phyloP scores from a whole-genome alignment of 2,113 vertebrate genomes.

The Oriolus oriolus region DNA sequence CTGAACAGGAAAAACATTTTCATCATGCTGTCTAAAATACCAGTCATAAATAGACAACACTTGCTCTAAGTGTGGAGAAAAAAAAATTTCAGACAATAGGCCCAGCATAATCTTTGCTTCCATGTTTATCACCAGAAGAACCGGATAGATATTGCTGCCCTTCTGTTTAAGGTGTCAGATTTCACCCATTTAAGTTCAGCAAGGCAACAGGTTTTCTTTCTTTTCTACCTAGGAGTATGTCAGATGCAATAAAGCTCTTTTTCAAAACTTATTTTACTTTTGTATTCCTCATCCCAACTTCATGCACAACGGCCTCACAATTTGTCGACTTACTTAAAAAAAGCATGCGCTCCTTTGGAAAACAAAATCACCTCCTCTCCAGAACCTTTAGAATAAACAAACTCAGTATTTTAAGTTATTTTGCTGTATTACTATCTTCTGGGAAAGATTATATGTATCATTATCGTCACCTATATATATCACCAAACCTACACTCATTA shows the following conservation, averaged over 20 bases:
- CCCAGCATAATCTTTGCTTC: neutral
- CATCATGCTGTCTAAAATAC: neutral
- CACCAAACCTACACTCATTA: neutral
- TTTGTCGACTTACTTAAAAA: neutral
- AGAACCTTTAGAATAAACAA: neutral
- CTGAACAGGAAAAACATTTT: neutral
- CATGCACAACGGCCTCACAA: neutral
- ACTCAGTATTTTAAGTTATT: neutral
- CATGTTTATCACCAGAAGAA: neutral
- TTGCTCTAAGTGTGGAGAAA: neutral
- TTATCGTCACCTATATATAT: neutral
- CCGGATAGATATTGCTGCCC: fast-evolving
- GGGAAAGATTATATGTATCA: neutral
- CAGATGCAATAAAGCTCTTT: neutral
- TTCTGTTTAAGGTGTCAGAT: neutral
- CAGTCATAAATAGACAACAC: neutral
- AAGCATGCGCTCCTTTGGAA: neutral
- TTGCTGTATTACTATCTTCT: neutral
- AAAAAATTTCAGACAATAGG: neutral
- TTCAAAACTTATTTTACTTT: neutral
- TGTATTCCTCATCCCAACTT: neutral
- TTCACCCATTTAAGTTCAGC: neutral
- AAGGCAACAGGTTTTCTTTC: neutral
- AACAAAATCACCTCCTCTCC: neutral
- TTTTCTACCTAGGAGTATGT: neutral